These are phyloP conservation scores for Andrena flavipes DNA, from an alignment of 2,888 invertebrate species.

Conservation along the genomic window DNA sequence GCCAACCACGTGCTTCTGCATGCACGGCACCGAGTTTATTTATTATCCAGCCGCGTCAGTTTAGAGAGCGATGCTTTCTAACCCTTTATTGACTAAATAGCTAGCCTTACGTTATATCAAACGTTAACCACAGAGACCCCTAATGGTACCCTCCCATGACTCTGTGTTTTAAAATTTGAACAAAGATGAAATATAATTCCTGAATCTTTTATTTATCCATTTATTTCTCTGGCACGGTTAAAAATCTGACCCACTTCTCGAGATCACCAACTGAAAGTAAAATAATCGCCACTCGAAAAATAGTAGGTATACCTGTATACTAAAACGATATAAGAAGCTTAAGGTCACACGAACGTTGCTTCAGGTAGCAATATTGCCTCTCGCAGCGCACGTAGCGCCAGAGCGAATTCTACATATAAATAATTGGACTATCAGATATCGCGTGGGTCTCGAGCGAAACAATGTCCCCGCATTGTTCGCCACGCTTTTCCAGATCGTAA, in stretches of 20 bases:
- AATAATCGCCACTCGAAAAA: too few species aligned
- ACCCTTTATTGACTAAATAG: neutral
- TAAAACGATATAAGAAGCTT: too few species aligned
- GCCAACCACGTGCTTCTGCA: slow-evolving; percentile 24
- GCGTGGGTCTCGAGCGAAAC: neutral
- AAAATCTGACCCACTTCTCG: too few species aligned
- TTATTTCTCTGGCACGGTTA: too few species aligned
- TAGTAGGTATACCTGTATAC: too few species aligned
- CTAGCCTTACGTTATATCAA: too few species aligned
- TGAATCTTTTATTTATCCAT: too few species aligned
- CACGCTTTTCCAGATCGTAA: slow-evolving; percentile 29
- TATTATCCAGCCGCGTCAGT: slow-evolving; percentile 18
- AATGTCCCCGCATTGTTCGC: slow-evolving; percentile 33
- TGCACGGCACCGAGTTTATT: slow-evolving; percentile 24
- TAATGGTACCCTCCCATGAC: too few species aligned
- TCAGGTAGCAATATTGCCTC: neutral
- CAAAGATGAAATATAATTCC: too few species aligned
- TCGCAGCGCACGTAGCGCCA: neutral
- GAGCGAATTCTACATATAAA: slow-evolving; percentile 15
- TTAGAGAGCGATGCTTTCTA: slow-evolving; percentile 12
- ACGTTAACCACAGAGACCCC: too few species aligned
- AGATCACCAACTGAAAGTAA: too few species aligned
- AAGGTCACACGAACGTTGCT: neutral
- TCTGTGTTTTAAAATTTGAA: too few species aligned
- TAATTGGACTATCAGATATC: slow-evolving; percentile 40